phyloP scores from a whole-genome alignment of 2,113 vertebrate genomes.

The Boulengeromyrus knoepffleri region DNA sequence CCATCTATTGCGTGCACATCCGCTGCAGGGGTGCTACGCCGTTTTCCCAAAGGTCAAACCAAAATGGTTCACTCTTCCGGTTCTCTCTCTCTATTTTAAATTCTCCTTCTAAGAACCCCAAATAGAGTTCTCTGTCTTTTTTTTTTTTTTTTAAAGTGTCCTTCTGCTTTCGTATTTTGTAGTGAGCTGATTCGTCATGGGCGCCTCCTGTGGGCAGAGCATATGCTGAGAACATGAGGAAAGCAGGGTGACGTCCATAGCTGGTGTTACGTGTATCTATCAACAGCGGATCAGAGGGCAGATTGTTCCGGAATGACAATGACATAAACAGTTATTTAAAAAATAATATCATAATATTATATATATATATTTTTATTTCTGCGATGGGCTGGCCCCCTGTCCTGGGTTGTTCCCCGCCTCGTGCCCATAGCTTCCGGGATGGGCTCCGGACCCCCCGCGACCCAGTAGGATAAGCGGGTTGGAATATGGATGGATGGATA shows the following conservation, averaged over 20 bases:
- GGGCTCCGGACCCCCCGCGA: too few relatives aligned
- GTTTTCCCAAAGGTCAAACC: constrained; percentile 10
- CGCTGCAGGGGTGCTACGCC: not conserved
- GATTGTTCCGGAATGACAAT: not conserved
- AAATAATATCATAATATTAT: not conserved
- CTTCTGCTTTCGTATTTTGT: not conserved
- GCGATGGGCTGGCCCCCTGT: too few relatives aligned
- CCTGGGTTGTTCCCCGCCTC: too few relatives aligned
- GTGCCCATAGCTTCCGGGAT: too few relatives aligned
- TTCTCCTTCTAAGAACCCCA: constrained; percentile 52
- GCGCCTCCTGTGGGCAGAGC: not conserved
- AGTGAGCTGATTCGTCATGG: not conserved
- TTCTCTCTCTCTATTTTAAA: constrained; percentile 58
- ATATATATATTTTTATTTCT: not conserved
- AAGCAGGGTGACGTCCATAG: not conserved
- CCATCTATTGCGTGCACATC: not conserved
- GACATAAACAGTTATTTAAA: too few relatives aligned
- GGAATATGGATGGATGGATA: too few relatives aligned
- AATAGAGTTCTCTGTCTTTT: constrained; percentile 26
- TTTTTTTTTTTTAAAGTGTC: not conserved
- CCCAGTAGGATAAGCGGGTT: too few relatives aligned
- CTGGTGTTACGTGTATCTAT: not conserved
- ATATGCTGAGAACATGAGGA: too few relatives aligned
- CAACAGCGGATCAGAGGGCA: not conserved
- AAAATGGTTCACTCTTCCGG: constrained; percentile 39